phyloP scores from a whole-genome alignment of 2,888 invertebrate species.

The Sympetrum striolatum region DNA sequence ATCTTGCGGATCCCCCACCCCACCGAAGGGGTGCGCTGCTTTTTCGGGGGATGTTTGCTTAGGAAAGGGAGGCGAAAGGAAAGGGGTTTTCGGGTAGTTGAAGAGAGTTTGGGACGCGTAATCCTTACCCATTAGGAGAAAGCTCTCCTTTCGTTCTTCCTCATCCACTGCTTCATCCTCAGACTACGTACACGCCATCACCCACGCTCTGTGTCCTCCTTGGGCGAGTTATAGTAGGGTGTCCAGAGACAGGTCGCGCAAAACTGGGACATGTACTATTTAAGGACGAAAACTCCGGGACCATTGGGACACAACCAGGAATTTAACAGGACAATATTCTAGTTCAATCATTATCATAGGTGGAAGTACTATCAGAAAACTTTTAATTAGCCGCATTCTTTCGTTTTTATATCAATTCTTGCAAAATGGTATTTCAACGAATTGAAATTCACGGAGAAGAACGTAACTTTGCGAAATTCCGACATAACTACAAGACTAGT shows the following conservation, averaged over 20 bases:
- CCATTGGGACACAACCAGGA: no score
- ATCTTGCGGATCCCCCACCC: not conserved
- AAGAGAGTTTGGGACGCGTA: constrained; percentile 1
- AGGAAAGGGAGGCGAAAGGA: not conserved
- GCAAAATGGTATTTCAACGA: no score
- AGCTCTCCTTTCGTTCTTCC: not conserved
- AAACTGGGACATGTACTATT: not conserved
- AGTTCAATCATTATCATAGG: no score
- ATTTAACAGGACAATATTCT: no score
- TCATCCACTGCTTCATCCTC: not conserved
- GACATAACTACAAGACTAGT: no score
- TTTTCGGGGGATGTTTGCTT: not conserved
- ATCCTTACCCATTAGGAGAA: constrained; percentile 27
- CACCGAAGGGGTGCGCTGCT: not conserved
- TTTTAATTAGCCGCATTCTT: no score
- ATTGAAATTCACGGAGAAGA: no score
- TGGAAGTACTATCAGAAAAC: no score
- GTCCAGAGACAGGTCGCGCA: not conserved
- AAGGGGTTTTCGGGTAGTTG: not conserved
- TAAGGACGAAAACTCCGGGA: no score
- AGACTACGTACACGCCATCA: not conserved
- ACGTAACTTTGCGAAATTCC: no score
- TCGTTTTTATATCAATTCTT: no score
- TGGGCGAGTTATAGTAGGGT: not conserved
- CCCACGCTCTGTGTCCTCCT: not conserved